phyloP scores from a whole-genome alignment of 2,797 vertebrate species.

The Spea hammondii region DNA sequence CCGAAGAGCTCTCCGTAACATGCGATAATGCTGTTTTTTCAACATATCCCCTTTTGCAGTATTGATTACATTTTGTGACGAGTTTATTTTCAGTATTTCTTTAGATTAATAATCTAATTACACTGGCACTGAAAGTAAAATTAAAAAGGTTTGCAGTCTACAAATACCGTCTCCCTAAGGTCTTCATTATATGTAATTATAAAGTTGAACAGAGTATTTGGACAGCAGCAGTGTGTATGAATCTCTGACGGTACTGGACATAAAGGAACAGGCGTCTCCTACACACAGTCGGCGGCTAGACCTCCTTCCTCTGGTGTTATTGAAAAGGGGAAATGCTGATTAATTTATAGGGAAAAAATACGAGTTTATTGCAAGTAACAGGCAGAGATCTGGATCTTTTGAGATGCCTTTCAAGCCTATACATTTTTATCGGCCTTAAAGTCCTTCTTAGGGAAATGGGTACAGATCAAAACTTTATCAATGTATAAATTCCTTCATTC shows the following conservation, averaged over 20 bases:
- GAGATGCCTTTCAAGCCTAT: too few relatives aligned
- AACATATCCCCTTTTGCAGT: constrained; percentile 61
- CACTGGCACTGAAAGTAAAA: constrained; percentile 44
- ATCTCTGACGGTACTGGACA: constrained; percentile 18
- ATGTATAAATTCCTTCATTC: too few relatives aligned
- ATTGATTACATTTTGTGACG: constrained; percentile 64
- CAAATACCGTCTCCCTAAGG: constrained; percentile 49
- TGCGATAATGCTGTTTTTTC: constrained; percentile 59
- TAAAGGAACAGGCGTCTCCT: not conserved
- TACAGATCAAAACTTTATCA: too few relatives aligned
- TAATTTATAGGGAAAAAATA: not conserved
- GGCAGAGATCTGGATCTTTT: too few relatives aligned
- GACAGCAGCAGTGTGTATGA: constrained; percentile 30
- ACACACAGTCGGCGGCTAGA: not conserved
- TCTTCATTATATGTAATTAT: constrained; percentile 54
- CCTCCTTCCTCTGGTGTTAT: not conserved
- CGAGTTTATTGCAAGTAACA: too few relatives aligned
- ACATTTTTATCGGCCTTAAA: too few relatives aligned
- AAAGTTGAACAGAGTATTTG: constrained; percentile 44
- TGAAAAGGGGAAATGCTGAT: not conserved
- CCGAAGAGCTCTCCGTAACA: constrained; percentile 57
- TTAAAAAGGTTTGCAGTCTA: constrained; percentile 42
- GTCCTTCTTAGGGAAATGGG: too few relatives aligned
- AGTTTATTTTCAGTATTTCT: constrained; percentile 67
- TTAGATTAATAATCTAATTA: constrained; percentile 62